Conservation (phyloP, 2,113 vertebrate species). For the Pituophis catenifer region DNA sequence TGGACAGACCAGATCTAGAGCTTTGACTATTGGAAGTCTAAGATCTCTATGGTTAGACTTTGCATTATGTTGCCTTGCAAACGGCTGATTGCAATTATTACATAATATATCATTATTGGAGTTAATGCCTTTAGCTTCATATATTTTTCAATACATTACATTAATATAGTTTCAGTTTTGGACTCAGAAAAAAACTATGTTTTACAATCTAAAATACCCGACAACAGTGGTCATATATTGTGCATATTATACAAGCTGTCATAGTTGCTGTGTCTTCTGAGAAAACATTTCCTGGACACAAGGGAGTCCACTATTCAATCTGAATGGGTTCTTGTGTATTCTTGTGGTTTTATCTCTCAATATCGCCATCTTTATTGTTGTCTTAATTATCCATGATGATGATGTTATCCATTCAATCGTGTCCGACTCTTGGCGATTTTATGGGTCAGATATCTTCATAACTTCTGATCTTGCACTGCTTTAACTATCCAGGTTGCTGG, state of each 20-base stretch:
- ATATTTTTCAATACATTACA: background rate
- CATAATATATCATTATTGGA: background rate
- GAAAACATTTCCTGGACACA: background rate
- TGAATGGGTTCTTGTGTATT: background rate
- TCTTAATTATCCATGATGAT: background rate
- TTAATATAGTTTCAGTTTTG: background rate
- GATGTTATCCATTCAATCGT: background rate
- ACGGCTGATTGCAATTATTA: background rate
- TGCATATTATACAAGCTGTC: background rate
- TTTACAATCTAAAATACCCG: background rate
- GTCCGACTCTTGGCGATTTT: background rate
- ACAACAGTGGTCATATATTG: background rate
- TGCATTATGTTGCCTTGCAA: background rate
- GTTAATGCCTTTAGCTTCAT: background rate
- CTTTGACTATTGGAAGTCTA: background rate
- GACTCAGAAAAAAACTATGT: background rate
- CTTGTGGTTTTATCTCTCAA: background rate
- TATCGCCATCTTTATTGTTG: background rate
- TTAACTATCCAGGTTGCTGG: background rate
- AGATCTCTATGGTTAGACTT: background rate
- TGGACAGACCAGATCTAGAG: background rate
- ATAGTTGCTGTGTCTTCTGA: background rate
- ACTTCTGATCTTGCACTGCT: background rate
- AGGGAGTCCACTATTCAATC: background rate
- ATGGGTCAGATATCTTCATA: background rate